Conservation (phyloP, 2,797 vertebrate species). For the Chiloscyllium punctatum region DNA sequence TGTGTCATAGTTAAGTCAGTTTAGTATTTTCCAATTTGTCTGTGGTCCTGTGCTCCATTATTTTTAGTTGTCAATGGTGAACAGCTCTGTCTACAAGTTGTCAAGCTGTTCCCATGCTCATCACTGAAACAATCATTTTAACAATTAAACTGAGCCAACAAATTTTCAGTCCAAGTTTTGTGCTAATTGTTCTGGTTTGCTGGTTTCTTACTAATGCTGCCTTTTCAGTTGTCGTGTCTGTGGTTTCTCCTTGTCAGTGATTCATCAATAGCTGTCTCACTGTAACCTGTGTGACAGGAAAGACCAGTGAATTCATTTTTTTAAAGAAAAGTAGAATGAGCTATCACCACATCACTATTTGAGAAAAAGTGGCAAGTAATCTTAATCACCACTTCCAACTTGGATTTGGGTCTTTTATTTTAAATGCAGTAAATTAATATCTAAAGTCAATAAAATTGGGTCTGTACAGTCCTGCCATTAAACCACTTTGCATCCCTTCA, state of each 20-base stretch:
- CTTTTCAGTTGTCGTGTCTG: neutral
- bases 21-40: neutral
- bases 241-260: neutral
- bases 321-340: neutral
- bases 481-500: neutral
- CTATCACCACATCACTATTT: neutral
- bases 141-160: neutral
- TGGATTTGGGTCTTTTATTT: neutral
- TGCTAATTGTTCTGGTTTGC: neutral
- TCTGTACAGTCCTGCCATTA: neutral
- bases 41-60: neutral
- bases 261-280: neutral
- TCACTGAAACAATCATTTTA: neutral
- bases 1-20: no score
- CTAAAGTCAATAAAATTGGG: neutral
- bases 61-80: neutral
- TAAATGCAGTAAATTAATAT: neutral
- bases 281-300: neutral
- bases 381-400: neutral
- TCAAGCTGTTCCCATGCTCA: neutral
- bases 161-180: neutral
- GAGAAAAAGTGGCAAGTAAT: neutral
- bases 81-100: neutral
- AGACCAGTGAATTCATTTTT: neutral
- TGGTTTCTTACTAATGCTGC: slow-evolving; percentile 11